Base-by-base conservation (phyloP, 2,113 vertebrate species). In the Petaurus breviceps region DNA sequence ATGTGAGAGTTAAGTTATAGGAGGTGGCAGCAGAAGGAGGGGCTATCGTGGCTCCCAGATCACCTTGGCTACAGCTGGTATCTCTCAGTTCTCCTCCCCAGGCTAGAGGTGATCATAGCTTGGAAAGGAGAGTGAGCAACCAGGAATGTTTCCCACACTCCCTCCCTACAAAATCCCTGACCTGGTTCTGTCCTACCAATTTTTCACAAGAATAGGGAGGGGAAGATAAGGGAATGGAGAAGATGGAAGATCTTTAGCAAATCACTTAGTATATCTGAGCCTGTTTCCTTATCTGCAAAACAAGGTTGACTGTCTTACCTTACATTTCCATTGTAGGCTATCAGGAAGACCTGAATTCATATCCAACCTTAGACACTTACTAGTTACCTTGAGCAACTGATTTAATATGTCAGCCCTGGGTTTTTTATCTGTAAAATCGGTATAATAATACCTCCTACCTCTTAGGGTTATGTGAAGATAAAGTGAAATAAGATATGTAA, bases 71-170 rank as follows among this genome's bases (percentile, higher is more conserved):
- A n/a, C 68, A 84, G 68, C 68, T 84, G 68, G 19, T 84, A 84
- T 84, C 68, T 43, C n/a, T 84, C 68, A 84, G n/a, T 23, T 84
- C 68, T 84, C 37, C 68, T 84, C 7, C n/a, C 68, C 3, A 10
- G 61, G 61, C 92, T 92, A 95, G 95, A 14, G 46, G 51, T 84
- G 92, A 51, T 97, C 90, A 52, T 24, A 0, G 10, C 53, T 90
- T 19, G 23, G 49, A 84, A 50, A 22, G 8, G 16, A 43, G 28
- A 92, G 55, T n/a, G 68, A 84, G 8, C 68, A 43, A 43, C 19
- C 68, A 84, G 68, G 68, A 84, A 84, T 43, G 68, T 37, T 57
- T 90, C 92, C 92, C 92, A 51, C 7, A n/a, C 23, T 22, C 31
- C n/a, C 47, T 19, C 26, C n/a, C 37, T 2, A 37, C 28, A 43